Conservation (phyloP, 1,140 invertebrate genomes). For the Drosophila baimaii region DNA sequence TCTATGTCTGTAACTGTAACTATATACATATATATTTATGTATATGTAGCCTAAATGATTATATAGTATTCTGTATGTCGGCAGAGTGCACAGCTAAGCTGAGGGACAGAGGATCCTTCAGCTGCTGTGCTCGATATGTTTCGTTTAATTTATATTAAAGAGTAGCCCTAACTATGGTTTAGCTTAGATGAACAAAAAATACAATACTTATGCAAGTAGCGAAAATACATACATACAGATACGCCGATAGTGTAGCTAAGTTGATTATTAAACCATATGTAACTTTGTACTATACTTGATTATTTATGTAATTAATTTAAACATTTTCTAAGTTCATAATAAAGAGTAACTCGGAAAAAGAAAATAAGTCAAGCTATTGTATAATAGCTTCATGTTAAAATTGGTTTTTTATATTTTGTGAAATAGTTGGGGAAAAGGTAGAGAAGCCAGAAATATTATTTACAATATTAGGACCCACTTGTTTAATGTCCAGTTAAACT, state of each 20-base stretch:
- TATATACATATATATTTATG: constrained; percentile 8
- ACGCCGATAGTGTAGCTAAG: constrained; percentile 56
- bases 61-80: constrained; percentile 61
- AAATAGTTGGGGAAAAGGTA: not conserved
- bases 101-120: constrained; percentile 22
- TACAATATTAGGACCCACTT: too few relatives aligned
- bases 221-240: constrained; percentile 48
- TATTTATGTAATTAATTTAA: constrained; percentile 79
- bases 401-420: not conserved
- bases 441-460: not conserved
- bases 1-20: constrained; percentile 40
- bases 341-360: constrained; percentile 55
- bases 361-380: not conserved
- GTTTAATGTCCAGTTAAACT: too few relatives aligned
- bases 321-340: constrained; percentile 69
- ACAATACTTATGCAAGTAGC: constrained; percentile 59
- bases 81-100: constrained; percentile 37
- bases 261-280: constrained; percentile 39
- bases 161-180: constrained; percentile 45
- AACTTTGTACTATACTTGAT: constrained; percentile 63
- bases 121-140: constrained; percentile 48
- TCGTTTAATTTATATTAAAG: constrained; percentile 56
- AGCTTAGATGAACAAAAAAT: constrained; percentile 44
- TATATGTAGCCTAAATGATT: constrained; percentile 66
- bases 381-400: constrained; percentile 2